Evolutionary conservation across 1,140 invertebrate species (phyloP), one percentile per base, ranked within the genome.

Genomic region (Polypedilum pembai): DNA sequence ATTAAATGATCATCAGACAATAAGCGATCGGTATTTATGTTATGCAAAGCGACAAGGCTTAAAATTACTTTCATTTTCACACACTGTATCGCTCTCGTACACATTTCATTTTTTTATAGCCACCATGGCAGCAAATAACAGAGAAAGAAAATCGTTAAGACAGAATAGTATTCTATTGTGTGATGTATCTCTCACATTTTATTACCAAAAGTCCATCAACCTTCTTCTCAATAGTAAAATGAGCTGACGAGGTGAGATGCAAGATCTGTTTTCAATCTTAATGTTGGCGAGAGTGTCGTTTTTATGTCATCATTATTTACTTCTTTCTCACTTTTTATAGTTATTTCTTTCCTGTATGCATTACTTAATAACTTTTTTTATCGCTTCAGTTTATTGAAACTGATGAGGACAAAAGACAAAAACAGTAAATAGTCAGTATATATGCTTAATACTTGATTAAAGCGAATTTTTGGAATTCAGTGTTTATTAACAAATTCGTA

Each of bases 1-100:
- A 56, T 56, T 56, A 56, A 56, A 56, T 56, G 45, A 56, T 56
- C 45, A 56, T 56, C 45, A 56, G 45, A 56, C 45, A 56, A 56
- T 56, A 56, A 56, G 45, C 45, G n/a, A 56, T 56, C 45, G 12
- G 45, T 12, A 56, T 56, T 56, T 56, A 56, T 56, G 45, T 56
- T 56, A 56, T 56, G 45, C 45, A 56, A 56, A 56, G 45, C 12
- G 45, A 56, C 45, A n/a, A n/a, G 45, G n/a, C n/a, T 56, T 15
- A 56, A 56, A 56, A 56, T 12, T 56, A 56, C 45, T 56, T 56
- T 56, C 45, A 56, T 56, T 56, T 56, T 56, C 45, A 56, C 45
- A 56, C 45, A 56, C 24, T 33, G 24, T 33, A 3, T 33, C 24
- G 24, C 24, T 33, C 24, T 33, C n/a, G n/a, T n/a, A n/a, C n/a